Evolutionary conservation across 2,113 vertebrate genomes (phyloP).

Genomic region (Motacilla tschutschensis): DNA sequence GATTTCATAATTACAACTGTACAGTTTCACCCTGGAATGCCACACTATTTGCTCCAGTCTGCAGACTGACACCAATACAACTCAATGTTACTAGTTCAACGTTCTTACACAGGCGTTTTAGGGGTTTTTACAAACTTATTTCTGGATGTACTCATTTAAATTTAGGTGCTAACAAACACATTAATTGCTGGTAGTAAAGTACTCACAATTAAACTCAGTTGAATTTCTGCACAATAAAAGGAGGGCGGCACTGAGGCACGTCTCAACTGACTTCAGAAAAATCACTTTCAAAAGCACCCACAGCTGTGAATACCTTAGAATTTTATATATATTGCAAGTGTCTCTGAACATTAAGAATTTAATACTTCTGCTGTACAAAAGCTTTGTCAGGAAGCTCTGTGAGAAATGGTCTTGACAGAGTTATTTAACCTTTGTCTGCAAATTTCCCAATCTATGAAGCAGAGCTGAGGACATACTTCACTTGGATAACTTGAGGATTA

Average conservation of each 20-base stretch:
- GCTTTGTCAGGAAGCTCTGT: background rate
- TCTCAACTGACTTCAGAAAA: background rate
- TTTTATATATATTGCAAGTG: background rate
- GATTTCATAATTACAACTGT: background rate
- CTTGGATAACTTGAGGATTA: background rate
- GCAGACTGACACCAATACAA: background rate
- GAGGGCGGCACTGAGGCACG: background rate
- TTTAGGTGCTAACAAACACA: background rate
- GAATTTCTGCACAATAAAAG: background rate
- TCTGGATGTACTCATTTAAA: background rate
- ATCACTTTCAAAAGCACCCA: background rate
- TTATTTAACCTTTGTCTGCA: background rate
- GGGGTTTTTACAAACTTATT: background rate
- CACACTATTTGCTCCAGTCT: background rate
- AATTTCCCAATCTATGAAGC: background rate
- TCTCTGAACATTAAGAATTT: background rate
- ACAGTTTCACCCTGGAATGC: background rate
- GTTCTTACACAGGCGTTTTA: background rate
- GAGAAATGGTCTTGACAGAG: background rate
- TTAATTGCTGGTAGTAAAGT: background rate
- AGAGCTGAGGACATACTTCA: background rate
- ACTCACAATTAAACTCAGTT: background rate
- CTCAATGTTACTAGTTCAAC: background rate
- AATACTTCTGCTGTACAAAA: background rate
- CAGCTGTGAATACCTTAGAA: background rate